Conservation (phyloP, 2,113 vertebrate genomes). For the Galbula dea region DNA sequence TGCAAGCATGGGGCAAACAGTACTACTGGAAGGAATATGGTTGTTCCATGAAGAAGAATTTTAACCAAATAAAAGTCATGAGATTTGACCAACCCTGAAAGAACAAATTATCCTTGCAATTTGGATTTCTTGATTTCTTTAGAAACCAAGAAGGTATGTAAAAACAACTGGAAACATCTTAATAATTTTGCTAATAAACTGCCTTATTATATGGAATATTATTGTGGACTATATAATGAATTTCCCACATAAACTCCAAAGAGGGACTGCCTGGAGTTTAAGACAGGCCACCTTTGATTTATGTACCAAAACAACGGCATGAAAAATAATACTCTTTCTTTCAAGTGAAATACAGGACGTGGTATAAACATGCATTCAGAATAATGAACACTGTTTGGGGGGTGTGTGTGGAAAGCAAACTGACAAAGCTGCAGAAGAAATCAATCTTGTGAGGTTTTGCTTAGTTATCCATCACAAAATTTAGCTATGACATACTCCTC, state of each 20-base stretch:
- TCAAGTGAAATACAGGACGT: not conserved
- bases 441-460: not conserved
- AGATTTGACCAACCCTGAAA: not conserved
- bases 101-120: not conserved
- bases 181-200: not conserved
- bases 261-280: not conserved
- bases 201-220: not conserved
- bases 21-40: not conserved
- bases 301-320: not conserved
- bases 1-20: not conserved
- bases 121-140: not conserved
- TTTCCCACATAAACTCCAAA: not conserved
- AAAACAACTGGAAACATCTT: not conserved
- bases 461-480: not conserved
- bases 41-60: not conserved
- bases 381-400: not conserved
- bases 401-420: not conserved
- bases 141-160: not conserved
- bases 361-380: not conserved
- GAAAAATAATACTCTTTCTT: not conserved
- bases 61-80: not conserved
- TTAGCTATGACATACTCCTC: not conserved
- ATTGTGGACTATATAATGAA: not conserved
- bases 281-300: not conserved
- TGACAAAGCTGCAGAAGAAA: not conserved